A percentile compares a stretch with the other conserved stretches of the same genome.
These are phyloP conservation scores for Andrena hattorfiana DNA, from an alignment of 2,888 invertebrate species.

Conservation along the genomic window DNA sequence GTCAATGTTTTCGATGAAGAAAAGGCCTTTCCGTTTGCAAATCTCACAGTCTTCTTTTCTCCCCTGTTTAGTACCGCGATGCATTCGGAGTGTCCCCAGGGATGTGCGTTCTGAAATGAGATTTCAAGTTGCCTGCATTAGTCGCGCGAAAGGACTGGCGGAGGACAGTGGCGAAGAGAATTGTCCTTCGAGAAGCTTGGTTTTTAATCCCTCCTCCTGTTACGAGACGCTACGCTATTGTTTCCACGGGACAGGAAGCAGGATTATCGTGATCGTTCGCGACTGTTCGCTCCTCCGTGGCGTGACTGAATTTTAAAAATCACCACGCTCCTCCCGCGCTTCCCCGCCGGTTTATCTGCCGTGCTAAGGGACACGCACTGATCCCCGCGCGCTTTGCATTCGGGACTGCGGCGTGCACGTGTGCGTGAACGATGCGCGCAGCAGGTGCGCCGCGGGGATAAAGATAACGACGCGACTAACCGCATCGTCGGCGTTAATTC, in stretches of 20 bases:
- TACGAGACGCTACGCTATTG: constrained; percentile 15
- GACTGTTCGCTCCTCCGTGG: constrained; percentile 22
- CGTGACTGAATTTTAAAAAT: constrained; percentile 46
- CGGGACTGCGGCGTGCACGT: constrained; percentile 35
- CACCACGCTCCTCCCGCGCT: constrained; percentile 22
- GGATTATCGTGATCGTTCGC: constrained; percentile 40
- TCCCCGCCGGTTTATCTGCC: constrained; percentile 30
- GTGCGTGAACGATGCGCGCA: constrained; percentile 42
- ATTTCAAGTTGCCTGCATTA: constrained; percentile 42
- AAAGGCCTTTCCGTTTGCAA: not conserved
- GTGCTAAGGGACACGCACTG: constrained; percentile 30
- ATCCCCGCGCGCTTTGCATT: constrained; percentile 36
- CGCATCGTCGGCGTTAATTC: constrained; percentile 50
- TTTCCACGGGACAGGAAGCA: constrained; percentile 3
- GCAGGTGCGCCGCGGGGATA: constrained; percentile 61
- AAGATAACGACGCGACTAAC: constrained; percentile 64
- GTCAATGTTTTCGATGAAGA: not conserved
- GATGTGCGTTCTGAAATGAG: constrained; percentile 46
- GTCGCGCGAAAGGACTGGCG: constrained; percentile 6
- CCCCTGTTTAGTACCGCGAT: not conserved
- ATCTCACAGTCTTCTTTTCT: not conserved
- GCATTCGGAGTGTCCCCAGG: constrained; percentile 16
- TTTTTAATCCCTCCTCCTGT: not conserved
- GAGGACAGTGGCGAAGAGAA: constrained; percentile 14
- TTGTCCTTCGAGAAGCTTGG: too few relatives aligned